Base-by-base conservation (phyloP, 37 sponge, comb jelly and placozoan species). In the Chondrosia reniformis region DNA sequence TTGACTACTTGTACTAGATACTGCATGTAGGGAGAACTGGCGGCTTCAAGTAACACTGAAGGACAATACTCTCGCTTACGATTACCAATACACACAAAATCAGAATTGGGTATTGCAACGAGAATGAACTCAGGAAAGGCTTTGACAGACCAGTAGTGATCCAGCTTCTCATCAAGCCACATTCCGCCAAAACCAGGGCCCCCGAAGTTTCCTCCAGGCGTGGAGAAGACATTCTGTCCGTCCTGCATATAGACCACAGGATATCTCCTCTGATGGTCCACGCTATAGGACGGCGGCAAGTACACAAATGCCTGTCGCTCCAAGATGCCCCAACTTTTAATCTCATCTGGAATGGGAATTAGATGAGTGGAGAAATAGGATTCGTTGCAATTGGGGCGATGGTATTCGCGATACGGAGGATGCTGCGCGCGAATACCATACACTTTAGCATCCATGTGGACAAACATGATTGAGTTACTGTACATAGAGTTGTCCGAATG, bases 381-480 rank as follows among this genome's bases (percentile, higher is more conserved):
- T 1, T 86, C 89, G 44, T 78, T 52, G 0, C 79, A 31, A n/a
- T 72, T 30, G 3, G 79, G 81, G 3, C 92, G 75, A 42, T 76
- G 57, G 77, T 88, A 85, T 30, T 87, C 89, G 36, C 86, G 40
- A 58, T 80, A 81, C 0, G 89, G 89, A 7, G 83, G 89, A 42
- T 45, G 44, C 45, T 79, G 82, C 0, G 57, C 39, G 2, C 92
- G 74, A 25, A 85, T 24, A 4, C 85, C 89, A 59, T 88, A 85
- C 0, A 88, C 84, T 8, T 61, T 74, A 0, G 95, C 89, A 46
- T 95, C 95, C 89, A 88, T 95, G 86, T 95, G 89, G 0, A 95
- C 92, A 52, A 91, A 95, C 81, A 95, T 95, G 67, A 95, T 71
- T 4, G 95, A 95, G 82, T 95, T 95, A 10, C 67, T 82, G 77